Base-by-base conservation (phyloP, 2,113 vertebrate genomes). In the Trogon melanurus region DNA sequence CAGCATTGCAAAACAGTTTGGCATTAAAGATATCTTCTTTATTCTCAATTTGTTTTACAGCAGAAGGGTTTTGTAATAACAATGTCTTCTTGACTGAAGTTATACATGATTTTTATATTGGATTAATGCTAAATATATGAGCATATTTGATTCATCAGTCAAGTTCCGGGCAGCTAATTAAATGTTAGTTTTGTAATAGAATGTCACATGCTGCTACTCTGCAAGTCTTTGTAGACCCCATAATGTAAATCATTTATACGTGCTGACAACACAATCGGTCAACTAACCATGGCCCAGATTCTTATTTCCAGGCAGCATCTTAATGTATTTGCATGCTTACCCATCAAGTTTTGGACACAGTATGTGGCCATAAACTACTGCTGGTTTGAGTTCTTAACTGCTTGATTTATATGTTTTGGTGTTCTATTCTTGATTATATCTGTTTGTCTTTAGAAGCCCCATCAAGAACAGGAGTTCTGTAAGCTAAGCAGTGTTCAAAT, bases 111-210 rank as follows among this genome's bases (percentile, higher is more conserved):
- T 88, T 83, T 89, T 79, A 13, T 85, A 51, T 9, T 58, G 23
- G n/a, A 34, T 58, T 64, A 91, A 81, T 82, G 20, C 1, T 79
- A 75, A 89, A 91, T 85, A 1, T 41, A 51, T 50, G 4, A 58
- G 11, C 19, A 47, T 67, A 71, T 71, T 78, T 62, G 26, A 79
- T 58, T 93, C 29, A 70, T 45, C 54, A 70, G 6, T 62, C 70
- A 79, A 34, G 20, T 87, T 89, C 56, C 70, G 81, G 70, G 17
- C 23, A 88, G n/a, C 47, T 81, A 85, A 88, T 81, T 88, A 67
- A 91, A 61, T 45, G 56, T 81, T 62, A 54, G 16, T 8, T 64
- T 60, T 66, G 10, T 82, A 66, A 74, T 20, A 29, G 34, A 64
- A 30, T 50, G 16, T 56, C 44, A n/a, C 48, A n/a, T 23, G 29